phyloP scores from a whole-genome alignment of 2,888 invertebrate genomes.

The Drosophila tanythrix region DNA sequence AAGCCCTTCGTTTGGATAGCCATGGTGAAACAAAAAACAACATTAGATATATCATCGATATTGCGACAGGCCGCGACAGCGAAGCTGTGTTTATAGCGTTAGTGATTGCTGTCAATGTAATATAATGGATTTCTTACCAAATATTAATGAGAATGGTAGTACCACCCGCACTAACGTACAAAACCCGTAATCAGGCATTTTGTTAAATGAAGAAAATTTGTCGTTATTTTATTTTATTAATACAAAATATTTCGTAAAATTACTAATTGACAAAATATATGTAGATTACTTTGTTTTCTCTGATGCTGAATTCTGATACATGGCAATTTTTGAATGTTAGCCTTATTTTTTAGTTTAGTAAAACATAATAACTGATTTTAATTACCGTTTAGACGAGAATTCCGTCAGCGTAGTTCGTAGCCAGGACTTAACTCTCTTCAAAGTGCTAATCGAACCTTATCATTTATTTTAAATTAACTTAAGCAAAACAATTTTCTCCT shows the following conservation, averaged over 20 bases:
- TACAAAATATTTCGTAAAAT: neutral
- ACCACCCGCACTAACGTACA: constrained; percentile 46
- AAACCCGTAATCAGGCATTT: constrained; percentile 38
- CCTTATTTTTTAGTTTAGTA: neutral
- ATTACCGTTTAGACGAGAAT: neutral
- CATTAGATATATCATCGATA: constrained; percentile 53
- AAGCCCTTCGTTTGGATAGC: constrained; percentile 13
- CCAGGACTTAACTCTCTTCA: neutral
- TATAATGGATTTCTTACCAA: constrained; percentile 41
- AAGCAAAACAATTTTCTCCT: neutral
- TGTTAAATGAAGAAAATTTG: neutral
- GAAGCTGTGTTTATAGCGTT: constrained; percentile 25
- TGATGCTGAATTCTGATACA: neutral
- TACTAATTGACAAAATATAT: neutral
- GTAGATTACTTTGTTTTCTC: neutral
- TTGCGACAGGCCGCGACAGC: constrained; percentile 46
- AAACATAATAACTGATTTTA: neutral
- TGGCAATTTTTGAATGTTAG: neutral
- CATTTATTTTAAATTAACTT: neutral
- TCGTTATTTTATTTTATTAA: neutral
- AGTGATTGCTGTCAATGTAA: neutral
- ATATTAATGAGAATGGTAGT: constrained; percentile 43
- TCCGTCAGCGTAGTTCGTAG: neutral
- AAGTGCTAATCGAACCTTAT: neutral
- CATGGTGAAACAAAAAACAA: constrained; percentile 61